Conservation (phyloP, 1,140 invertebrate genomes). For the Ptiloglossa arizonensis region DNA sequence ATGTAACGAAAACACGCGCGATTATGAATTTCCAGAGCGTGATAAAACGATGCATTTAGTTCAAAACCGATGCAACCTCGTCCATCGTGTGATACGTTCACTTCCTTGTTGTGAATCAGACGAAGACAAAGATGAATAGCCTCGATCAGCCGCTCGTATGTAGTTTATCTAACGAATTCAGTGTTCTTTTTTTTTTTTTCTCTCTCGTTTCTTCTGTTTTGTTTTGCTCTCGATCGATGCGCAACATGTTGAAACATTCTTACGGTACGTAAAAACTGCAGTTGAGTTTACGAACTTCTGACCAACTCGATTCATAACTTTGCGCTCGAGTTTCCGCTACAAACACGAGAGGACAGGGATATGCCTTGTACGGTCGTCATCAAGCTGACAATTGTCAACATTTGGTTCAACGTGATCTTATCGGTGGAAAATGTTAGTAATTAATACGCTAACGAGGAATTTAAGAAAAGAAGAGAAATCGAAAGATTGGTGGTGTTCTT, state of each 20-base stretch:
- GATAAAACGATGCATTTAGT: constrained; percentile 39
- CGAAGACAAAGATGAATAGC: not conserved
- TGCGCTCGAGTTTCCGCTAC: constrained; percentile 13
- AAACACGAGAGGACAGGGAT: not conserved
- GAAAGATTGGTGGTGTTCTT: too few species aligned
- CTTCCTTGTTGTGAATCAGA: not conserved
- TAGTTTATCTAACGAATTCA: not conserved
- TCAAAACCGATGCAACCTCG: constrained; percentile 4
- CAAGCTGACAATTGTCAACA: not conserved
- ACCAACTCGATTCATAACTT: constrained; percentile 3
- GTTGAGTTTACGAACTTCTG: constrained; percentile 27
- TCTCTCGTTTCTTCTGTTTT: not conserved
- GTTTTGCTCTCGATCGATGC: not conserved
- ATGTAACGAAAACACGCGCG: constrained; percentile 1
- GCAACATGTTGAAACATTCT: not conserved
- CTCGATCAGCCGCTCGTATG: not conserved
- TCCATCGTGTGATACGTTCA: not conserved
- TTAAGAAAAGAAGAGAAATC: too few species aligned
- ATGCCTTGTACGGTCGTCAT: not conserved
- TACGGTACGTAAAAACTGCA: not conserved
- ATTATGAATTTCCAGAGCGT: constrained; percentile 42
- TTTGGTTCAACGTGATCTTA: not conserved
- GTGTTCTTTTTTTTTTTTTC: not conserved
- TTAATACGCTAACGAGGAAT: too few species aligned
- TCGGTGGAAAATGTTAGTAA: not conserved